Conservation (phyloP, 2,113 vertebrate genomes). For the Nycticebus coucang region DNA sequence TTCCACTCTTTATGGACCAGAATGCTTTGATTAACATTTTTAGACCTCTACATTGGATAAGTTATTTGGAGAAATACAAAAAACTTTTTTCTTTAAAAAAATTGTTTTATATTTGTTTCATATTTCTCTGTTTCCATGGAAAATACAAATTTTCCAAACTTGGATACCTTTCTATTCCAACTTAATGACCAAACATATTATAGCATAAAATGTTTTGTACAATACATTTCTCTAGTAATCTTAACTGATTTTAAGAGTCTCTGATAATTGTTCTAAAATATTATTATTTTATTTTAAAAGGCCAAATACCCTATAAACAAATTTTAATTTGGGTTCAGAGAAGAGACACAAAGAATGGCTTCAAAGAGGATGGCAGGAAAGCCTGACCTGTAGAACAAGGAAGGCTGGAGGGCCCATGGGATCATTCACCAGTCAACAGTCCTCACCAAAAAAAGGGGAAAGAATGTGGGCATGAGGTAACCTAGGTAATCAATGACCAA, state of each 20-base stretch:
- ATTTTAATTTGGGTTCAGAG: background rate
- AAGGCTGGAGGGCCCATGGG: too few species aligned
- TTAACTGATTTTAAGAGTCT: background rate
- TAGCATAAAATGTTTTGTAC: background rate
- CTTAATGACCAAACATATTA: background rate
- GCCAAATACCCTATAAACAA: background rate
- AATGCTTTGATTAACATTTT: background rate
- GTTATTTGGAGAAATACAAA: slow-evolving; percentile 15
- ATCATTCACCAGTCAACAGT: too few species aligned
- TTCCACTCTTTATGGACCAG: background rate
- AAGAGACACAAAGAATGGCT: too few species aligned
- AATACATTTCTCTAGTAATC: background rate
- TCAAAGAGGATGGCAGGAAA: too few species aligned
- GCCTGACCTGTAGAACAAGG: too few species aligned
- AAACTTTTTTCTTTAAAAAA: background rate
- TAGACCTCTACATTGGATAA: background rate
- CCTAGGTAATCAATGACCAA: too few species aligned
- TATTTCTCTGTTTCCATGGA: background rate
- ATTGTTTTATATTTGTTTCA: background rate
- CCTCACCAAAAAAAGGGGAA: too few species aligned
- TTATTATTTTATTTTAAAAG: slow-evolving; percentile 20
- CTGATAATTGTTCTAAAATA: background rate
- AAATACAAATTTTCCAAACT: background rate
- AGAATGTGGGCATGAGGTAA: too few species aligned
- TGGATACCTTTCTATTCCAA: background rate